Percentiles rank a stretch among this genome's conserved stretches.
Conservation (phyloP, 2,113 vertebrate species). For the Labeo catla region DNA sequence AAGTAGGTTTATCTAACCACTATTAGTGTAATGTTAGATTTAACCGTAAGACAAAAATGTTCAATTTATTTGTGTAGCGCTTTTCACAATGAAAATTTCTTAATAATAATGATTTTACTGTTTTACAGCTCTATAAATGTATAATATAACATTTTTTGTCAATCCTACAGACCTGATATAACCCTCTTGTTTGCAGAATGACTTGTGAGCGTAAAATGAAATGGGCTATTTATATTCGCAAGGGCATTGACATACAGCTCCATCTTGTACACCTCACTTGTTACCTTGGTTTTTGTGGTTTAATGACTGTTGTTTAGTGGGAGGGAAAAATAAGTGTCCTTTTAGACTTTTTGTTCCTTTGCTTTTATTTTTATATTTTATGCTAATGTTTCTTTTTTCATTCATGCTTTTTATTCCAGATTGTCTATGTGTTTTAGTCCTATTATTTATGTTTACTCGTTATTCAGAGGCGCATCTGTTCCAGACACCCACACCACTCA, state of each 20-base stretch:
- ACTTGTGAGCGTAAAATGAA: not conserved
- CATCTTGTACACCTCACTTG: not conserved
- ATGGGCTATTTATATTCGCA: not conserved
- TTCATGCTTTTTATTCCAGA: slow-evolving; percentile 3
- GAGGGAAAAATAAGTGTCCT: not conserved
- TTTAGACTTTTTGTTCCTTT: not conserved
- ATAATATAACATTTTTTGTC: not conserved
- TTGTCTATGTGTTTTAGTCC: not conserved
- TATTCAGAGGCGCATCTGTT: slow-evolving; percentile 14
- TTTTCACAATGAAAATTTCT: not conserved
- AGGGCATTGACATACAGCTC: not conserved
- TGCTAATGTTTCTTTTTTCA: not conserved
- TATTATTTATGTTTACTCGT: not conserved
- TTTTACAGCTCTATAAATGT: not conserved
- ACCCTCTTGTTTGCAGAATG: not conserved
- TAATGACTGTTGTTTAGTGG: slow-evolving; percentile 1
- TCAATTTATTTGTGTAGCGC: not conserved
- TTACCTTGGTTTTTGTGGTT: slow-evolving; percentile 12
- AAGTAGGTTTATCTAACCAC: no score
- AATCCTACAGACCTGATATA: not conserved
- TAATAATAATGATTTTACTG: no score
- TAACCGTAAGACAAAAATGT: not conserved
- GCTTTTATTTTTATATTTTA: not conserved
- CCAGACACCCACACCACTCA: slow-evolving; percentile 35
- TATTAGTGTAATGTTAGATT: no score